Conservation (phyloP, 2,113 vertebrate species). For the Delphinapterus leucas region DNA sequence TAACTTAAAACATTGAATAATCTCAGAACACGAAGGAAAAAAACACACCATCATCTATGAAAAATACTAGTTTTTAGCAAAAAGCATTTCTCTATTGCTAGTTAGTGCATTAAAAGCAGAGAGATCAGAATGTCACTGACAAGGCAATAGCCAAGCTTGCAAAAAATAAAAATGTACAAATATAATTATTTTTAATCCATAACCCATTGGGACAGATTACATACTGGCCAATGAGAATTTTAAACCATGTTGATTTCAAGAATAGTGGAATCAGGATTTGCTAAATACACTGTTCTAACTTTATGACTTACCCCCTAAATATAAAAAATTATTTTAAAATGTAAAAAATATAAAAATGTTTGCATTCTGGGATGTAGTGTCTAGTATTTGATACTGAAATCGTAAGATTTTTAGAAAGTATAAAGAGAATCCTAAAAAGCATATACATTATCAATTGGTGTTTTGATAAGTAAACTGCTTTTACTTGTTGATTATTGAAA, state of each 20-base stretch:
- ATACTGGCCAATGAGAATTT: conserved; percentile 69
- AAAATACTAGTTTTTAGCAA: conserved; percentile 45
- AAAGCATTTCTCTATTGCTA: conserved; percentile 35
- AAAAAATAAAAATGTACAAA: conserved; percentile 54
- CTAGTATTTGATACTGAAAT: conserved; percentile 1
- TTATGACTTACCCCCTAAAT: conserved; percentile 2
- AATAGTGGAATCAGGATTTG: not conserved
- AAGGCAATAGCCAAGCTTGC: conserved; percentile 32
- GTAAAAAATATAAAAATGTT: conserved; percentile 21
- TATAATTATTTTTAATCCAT: conserved; percentile 62
- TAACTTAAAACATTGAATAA: conserved; percentile 81
- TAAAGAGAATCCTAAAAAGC: conserved; percentile 37
- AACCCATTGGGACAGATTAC: conserved; percentile 46
- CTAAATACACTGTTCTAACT: conserved; percentile 64
- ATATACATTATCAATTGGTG: not conserved
- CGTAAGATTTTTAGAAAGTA: conserved; percentile 18
- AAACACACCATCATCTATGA: conserved; percentile 53
- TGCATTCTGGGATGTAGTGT: not conserved
- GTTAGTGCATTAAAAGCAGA: conserved; percentile 36
- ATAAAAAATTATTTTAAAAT: conserved; percentile 44
- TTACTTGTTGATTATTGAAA: conserved; percentile 31
- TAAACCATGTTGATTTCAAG: conserved; percentile 7
- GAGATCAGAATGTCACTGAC: conserved; percentile 26
- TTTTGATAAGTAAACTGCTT: not conserved
- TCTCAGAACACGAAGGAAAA: conserved; percentile 71